Conservation (phyloP, 2,113 vertebrate genomes). For the Prolemur simus region DNA sequence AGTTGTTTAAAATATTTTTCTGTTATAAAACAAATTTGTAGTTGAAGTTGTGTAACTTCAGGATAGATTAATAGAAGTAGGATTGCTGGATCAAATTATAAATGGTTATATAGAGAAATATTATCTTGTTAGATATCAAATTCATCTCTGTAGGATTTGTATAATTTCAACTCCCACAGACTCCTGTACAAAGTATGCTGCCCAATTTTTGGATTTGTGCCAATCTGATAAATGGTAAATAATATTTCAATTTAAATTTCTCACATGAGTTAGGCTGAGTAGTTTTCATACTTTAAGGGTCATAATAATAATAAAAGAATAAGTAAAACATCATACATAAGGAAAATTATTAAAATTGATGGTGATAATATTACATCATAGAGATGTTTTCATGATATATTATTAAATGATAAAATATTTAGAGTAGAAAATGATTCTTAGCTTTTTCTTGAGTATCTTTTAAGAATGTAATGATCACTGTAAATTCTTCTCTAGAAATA, state of each 20-base stretch:
- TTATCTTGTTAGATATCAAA: not conserved
- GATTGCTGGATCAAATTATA: not conserved
- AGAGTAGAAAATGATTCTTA: not conserved
- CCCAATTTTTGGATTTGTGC: not conserved
- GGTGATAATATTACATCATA: not conserved
- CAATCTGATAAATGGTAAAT: not conserved
- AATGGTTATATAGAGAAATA: not conserved
- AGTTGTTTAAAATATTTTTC: not conserved
- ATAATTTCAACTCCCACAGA: not conserved
- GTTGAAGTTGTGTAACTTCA: not conserved
- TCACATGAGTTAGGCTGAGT: not conserved
- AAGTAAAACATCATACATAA: not conserved
- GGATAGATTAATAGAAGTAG: not conserved
- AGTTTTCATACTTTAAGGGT: not conserved
- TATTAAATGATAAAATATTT: not conserved
- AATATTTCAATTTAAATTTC: not conserved
- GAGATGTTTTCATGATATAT: not conserved
- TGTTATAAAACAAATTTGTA: not conserved
- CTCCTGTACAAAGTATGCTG: not conserved
- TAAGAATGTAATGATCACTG: not conserved
- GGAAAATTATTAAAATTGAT: not conserved
- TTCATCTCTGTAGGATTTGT: not conserved
- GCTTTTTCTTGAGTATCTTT: not conserved
- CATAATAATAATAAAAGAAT: not conserved
- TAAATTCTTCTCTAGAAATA: not conserved